Conservation (phyloP, 2,797 vertebrate genomes). For the Champsocephalus esox region DNA sequence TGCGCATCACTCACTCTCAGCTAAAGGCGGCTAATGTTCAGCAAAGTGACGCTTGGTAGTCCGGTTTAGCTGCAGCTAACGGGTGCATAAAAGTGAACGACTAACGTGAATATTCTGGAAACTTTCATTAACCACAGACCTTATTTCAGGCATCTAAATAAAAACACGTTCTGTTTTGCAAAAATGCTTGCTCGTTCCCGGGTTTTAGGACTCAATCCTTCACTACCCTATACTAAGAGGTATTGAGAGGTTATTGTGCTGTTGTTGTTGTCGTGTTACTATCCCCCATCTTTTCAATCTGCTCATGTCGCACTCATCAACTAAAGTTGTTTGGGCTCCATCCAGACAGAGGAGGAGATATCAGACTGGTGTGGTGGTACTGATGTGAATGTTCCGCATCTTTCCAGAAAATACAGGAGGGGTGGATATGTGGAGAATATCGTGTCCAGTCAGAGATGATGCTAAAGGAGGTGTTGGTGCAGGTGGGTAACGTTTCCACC, state of each 20-base stretch:
- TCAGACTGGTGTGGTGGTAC: conserved; percentile 9
- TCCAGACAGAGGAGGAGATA: neutral
- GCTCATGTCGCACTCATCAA: conserved; percentile 36
- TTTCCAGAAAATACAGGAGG: conserved; percentile 28
- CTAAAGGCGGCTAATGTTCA: too few relatives aligned
- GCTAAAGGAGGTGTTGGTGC: neutral
- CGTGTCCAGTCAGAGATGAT: neutral
- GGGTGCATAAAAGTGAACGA: too few relatives aligned
- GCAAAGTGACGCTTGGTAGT: too few relatives aligned
- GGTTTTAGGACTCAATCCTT: too few relatives aligned
- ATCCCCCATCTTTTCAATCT: conserved; percentile 32
- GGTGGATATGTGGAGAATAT: conserved; percentile 1
- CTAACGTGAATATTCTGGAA: too few relatives aligned
- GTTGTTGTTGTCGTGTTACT: conserved; percentile 7
- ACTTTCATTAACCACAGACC: too few relatives aligned
- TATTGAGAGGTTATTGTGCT: conserved; percentile 43
- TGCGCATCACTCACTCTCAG: too few relatives aligned
- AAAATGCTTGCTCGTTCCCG: too few relatives aligned
- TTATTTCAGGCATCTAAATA: too few relatives aligned
- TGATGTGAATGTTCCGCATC: conserved; percentile 33
- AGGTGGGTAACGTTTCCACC: conserved; percentile 1
- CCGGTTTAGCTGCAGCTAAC: too few relatives aligned
- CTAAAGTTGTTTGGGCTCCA: conserved; percentile 24
- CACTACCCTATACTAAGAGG: conserved; percentile 3
- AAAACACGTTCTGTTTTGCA: too few relatives aligned